Evolutionary conservation across 1,140 invertebrate genomes (phyloP).

Genomic region (Rhynchophorus ferrugineus): DNA sequence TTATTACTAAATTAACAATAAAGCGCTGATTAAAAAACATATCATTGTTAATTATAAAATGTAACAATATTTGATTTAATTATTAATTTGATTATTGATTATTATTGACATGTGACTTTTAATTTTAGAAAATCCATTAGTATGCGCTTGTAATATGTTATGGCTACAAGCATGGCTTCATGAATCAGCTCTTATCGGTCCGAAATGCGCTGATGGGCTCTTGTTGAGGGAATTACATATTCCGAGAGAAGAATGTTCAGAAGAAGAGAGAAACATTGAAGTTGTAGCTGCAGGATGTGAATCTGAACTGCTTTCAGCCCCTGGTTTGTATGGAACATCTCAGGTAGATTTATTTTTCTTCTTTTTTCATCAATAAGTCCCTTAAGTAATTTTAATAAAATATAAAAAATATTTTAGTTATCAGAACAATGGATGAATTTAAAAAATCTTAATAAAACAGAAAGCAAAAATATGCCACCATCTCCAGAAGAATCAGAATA

Average conservation of each 20-base stretch:
- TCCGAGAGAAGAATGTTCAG: slow-evolving; percentile 56
- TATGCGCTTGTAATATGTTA: slow-evolving; percentile 69
- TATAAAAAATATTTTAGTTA: slow-evolving; percentile 33
- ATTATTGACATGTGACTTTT: too few relatives aligned
- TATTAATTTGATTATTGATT: too few relatives aligned
- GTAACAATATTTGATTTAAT: too few relatives aligned
- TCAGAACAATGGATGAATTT: neutral
- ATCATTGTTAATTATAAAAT: too few relatives aligned
- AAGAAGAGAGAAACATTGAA: slow-evolving; percentile 45
- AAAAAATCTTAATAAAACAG: slow-evolving; percentile 38
- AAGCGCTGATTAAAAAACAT: too few relatives aligned
- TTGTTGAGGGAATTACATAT: slow-evolving; percentile 62
- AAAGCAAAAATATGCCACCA: slow-evolving; percentile 44
- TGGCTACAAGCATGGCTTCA: slow-evolving; percentile 77
- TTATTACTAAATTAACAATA: too few relatives aligned
- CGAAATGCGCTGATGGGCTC: slow-evolving; percentile 66
- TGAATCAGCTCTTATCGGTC: slow-evolving; percentile 60
- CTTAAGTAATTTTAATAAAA: neutral
- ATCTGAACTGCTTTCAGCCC: slow-evolving; percentile 50
- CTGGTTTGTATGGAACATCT: slow-evolving; percentile 40
- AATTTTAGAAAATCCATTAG: slow-evolving; percentile 75
- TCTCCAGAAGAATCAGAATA: slow-evolving; percentile 66
- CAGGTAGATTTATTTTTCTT: slow-evolving; percentile 35
- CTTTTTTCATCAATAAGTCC: neutral
- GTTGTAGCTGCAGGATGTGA: slow-evolving; percentile 55